A percentile compares a stretch with the other conserved stretches of the same genome.
phyloP scores from a whole-genome alignment of 2,113 vertebrate species.

The Xenopus tropicalis region DNA sequence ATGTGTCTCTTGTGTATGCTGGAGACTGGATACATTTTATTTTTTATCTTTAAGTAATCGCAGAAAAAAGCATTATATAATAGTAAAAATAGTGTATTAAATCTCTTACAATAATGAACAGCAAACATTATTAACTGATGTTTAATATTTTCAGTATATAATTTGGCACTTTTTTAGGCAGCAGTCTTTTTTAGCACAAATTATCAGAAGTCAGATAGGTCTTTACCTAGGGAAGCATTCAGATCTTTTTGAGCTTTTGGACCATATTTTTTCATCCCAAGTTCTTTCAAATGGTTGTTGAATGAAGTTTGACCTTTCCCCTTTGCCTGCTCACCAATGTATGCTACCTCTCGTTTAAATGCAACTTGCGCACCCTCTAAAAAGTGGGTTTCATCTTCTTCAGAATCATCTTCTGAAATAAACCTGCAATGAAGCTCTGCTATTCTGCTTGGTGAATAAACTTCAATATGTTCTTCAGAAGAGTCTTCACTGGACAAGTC shows the following conservation, averaged over 20 bases:
- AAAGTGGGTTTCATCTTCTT: slow-evolving; percentile 2
- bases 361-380: not conserved
- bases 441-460: not conserved
- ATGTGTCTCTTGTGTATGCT: too few relatives aligned
- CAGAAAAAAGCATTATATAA: too few relatives aligned
- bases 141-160: too few relatives aligned
- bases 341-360: not conserved
- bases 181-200: not conserved
- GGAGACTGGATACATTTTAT: too few relatives aligned
- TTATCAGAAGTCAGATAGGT: not conserved
- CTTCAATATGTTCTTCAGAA: not conserved
- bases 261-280: not conserved
- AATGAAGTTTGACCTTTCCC: not conserved
- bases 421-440: not conserved
- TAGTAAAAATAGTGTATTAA: too few relatives aligned
- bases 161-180: too few relatives aligned
- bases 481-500: slow-evolving; percentile 1
- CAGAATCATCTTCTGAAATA: not conserved
- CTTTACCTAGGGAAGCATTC: slow-evolving; percentile 28
- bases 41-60: too few relatives aligned
- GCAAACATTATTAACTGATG: too few relatives aligned
- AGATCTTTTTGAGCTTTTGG: not conserved
- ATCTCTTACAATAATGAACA: too few relatives aligned
- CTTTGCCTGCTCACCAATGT: not conserved
- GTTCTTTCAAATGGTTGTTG: not conserved